Evolutionary conservation across 53 echinoderm and acorn worm genomes (phyloP).

Genomic region (Pentamera pediparva): DNA sequence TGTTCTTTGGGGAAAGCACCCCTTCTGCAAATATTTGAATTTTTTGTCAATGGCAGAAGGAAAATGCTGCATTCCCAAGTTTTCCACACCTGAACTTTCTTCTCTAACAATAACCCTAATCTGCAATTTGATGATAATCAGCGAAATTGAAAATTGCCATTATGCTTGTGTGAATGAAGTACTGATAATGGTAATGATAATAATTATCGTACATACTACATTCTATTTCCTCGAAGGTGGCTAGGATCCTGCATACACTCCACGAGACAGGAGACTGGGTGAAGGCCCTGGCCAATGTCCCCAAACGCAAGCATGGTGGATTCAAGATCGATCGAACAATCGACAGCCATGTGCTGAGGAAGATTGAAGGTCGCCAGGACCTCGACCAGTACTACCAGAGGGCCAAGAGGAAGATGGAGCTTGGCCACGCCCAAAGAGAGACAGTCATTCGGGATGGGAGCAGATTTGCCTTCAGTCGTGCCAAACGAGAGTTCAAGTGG

Average conservation of each 20-base stretch:
- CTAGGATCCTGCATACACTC: slow-evolving; percentile 64
- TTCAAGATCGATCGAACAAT: slow-evolving; percentile 30
- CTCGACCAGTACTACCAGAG: slow-evolving; percentile 5
- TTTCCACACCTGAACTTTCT: too few relatives aligned
- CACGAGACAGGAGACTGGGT: slow-evolving; percentile 61
- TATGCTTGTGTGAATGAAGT: too few relatives aligned
- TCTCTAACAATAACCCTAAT: too few relatives aligned
- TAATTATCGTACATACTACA: too few relatives aligned
- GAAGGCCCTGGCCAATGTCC: slow-evolving; percentile 76
- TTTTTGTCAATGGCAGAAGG: too few relatives aligned
- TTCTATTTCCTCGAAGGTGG: too few relatives aligned
- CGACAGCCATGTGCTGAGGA: neutral
- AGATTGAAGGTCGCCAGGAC: neutral
- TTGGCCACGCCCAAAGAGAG: neutral
- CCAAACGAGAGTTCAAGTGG: slow-evolving; percentile 20
- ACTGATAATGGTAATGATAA: too few relatives aligned
- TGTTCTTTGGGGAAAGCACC: too few relatives aligned
- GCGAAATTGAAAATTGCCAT: too few relatives aligned
- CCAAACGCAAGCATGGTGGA: slow-evolving; percentile 71
- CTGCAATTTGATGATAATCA: too few relatives aligned
- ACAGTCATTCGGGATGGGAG: neutral
- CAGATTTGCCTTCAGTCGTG: slow-evolving; percentile 28
- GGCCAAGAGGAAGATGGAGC: neutral
- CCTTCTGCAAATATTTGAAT: too few relatives aligned
- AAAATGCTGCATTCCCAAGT: too few relatives aligned